Evolutionary conservation across 2,113 vertebrate genomes (phyloP).

Genomic region (Macrotis lagotis): DNA sequence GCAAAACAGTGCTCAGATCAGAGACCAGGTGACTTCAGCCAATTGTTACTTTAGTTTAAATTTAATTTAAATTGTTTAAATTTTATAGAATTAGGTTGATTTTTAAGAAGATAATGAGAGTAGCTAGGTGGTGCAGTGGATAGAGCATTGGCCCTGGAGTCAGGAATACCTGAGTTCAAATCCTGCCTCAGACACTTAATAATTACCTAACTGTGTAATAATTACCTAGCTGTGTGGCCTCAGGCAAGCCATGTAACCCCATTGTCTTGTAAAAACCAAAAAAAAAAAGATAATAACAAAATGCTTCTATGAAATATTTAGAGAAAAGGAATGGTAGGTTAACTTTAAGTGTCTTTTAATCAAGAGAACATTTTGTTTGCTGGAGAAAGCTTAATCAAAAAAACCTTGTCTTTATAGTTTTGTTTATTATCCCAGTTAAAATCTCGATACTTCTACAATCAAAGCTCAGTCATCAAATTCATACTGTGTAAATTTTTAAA

Average conservation of each 20-base stretch:
- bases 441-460: neutral
- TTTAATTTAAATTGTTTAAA: slow-evolving; percentile 18
- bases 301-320: neutral
- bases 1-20: neutral
- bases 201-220: no score
- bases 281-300: neutral
- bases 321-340: neutral
- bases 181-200: no score
- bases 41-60: slow-evolving; percentile 17
- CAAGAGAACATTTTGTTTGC: neutral
- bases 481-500: neutral
- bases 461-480: neutral
- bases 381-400: neutral
- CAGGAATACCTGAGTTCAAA: no score
- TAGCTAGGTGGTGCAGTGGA: no score
- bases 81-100: neutral
- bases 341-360: neutral
- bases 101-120: neutral
- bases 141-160: no score
- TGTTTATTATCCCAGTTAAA: neutral
- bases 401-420: neutral
- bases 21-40: neutral
- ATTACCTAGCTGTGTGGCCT: no score
- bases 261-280: no score
- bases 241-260: no score